Evolutionary conservation across 2,888 invertebrate genomes (phyloP), one percentile per base, ranked within the genome.

Genomic region (Drosophila lacicola): DNA sequence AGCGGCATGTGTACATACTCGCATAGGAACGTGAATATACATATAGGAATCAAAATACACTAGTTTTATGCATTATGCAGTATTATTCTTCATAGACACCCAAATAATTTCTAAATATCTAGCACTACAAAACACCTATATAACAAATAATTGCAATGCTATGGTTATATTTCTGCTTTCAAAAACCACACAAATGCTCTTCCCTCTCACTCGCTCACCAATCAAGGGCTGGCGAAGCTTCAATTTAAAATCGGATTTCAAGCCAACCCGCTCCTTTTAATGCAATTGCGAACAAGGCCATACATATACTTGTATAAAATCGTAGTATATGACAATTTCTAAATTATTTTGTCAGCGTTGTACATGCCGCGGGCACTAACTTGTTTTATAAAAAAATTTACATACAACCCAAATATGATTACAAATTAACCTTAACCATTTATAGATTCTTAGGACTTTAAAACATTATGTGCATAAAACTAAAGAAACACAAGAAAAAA

Each of bases 1-100:
- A 84, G 80, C 60, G 82, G 85, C 82, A 84, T 82, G 82, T 82
- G 77, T 82, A 84, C 49, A 78, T 78, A 78, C 67, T 81, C 82
- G 77, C 78, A 70, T 80, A 83, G 68, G 81, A 80, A 71, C 78
- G 62, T 76, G 76, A 60, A 70, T 55, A 51, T 60, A 53, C 56
- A 64, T 44, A 45, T 67, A 73, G 76, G 65, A 58, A 63, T 50
- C 54, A 61, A 53, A 47, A 67, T 42, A 75, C 63, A 51, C 53
- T 66, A 66, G 58, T 77, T 51, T 33, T 46, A 53, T 54, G 72
- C 72, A 25, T 50, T 36, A 36, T 50, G 49, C 60, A 66, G 60
- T 58, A 51, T 17, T 65, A 47, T 57, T 63, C 61, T 72, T 64
- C 60, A 71, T 68, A 70, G 65, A 71, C 67, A 73, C 76, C 70